Evolutionary conservation across 23 tunicate species (phyloP).

Genomic region (Trididemnum miniatum): DNA sequence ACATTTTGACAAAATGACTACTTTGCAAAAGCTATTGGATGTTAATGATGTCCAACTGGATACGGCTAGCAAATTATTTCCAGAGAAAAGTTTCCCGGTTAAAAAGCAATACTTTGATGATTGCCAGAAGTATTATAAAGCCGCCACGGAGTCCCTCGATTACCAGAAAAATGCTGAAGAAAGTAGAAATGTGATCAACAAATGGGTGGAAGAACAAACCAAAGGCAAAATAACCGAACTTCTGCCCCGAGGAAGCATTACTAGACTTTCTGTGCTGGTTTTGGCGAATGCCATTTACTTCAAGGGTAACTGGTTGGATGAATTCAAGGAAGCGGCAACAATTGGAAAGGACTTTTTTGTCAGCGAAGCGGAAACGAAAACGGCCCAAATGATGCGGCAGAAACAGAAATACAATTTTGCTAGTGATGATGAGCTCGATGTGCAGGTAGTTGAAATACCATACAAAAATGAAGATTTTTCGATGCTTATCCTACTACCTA

Average conservation of each 20-base stretch:
- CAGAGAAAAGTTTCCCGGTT: conserved; percentile 44
- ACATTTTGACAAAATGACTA: background rate
- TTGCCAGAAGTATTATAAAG: conserved; percentile 25
- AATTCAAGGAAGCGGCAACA: conserved; percentile 47
- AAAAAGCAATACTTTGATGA: conserved; percentile 16
- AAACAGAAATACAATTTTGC: conserved; percentile 22
- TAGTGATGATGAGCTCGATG: conserved; percentile 33
- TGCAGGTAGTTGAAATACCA: conserved; percentile 62
- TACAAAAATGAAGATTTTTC: conserved; percentile 63
- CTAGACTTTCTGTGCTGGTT: conserved; percentile 34
- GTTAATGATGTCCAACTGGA: conserved; percentile 18
- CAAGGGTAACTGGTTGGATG: conserved; percentile 78
- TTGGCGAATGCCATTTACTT: conserved; percentile 84
- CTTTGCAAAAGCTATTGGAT: background rate
- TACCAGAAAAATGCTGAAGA: conserved; percentile 45
- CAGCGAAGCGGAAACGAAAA: background rate
- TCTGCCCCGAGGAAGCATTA: conserved; percentile 51
- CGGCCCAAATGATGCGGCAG: conserved; percentile 59
- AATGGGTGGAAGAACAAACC: conserved; percentile 62
- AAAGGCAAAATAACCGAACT: conserved; percentile 71
- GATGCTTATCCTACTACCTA: conserved; percentile 68
- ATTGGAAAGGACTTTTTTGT: conserved; percentile 39
- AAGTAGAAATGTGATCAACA: conserved; percentile 38
- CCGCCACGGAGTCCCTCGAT: conserved; percentile 28
- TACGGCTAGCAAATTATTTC: conserved; percentile 77